Conservation (phyloP, 2,797 vertebrate species). For the Anableps anableps region DNA sequence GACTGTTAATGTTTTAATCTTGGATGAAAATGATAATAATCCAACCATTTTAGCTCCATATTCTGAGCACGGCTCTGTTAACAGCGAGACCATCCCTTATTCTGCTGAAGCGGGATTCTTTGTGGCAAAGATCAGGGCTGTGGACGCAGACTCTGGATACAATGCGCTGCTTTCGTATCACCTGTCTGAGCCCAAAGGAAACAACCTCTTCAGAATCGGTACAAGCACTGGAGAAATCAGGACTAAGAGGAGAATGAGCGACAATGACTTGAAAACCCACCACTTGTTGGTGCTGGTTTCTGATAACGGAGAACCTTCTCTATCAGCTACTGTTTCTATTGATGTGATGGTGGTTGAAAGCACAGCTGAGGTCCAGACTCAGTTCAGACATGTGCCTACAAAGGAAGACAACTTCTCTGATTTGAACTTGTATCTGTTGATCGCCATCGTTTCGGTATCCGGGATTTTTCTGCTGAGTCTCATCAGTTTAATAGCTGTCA, state of each 20-base stretch:
- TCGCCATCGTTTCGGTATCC: slow-evolving; percentile 74
- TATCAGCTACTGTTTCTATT: slow-evolving; percentile 75
- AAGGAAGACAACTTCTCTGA: slow-evolving; percentile 73
- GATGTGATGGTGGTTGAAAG: slow-evolving; percentile 72
- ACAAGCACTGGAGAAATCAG: slow-evolving; percentile 73
- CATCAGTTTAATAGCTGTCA: slow-evolving; percentile 71
- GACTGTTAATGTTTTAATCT: not conserved
- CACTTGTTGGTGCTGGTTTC: slow-evolving; percentile 66
- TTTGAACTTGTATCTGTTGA: slow-evolving; percentile 76
- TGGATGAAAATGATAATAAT: slow-evolving; percentile 24
- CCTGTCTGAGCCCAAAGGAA: slow-evolving; percentile 72
- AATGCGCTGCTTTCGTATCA: slow-evolving; percentile 75
- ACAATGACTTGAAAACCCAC: slow-evolving; percentile 75
- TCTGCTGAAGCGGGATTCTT: slow-evolving; percentile 72
- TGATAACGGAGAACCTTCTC: slow-evolving; percentile 75
- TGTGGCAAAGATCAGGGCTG: too few relatives aligned
- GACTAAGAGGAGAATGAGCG: slow-evolving; percentile 74
- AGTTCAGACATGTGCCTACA: slow-evolving; percentile 61
- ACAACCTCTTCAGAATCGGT: slow-evolving; percentile 72
- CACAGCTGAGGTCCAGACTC: slow-evolving; percentile 61
- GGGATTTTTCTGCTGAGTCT: slow-evolving; percentile 75
- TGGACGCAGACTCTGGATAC: slow-evolving; percentile 78
- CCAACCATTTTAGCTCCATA: slow-evolving; percentile 10
- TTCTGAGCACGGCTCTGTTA: slow-evolving; percentile 17
- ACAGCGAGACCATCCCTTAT: slow-evolving; percentile 75